Evolutionary conservation across 2,888 invertebrate genomes (phyloP), one percentile per base, ranked within the genome.

Genomic region (Druceiella hillmani): DNA sequence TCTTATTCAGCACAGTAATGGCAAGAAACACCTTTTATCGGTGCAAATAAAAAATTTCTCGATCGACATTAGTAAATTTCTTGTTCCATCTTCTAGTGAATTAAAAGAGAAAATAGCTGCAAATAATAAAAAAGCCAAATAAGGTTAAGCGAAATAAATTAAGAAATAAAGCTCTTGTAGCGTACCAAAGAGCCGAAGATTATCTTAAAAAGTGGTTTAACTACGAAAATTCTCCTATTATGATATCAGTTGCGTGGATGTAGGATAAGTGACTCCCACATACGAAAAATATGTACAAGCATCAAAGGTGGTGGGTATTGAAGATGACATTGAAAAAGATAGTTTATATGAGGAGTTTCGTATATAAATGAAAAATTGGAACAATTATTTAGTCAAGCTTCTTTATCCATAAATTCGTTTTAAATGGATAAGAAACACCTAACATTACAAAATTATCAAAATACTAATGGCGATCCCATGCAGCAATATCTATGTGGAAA

Each of bases 201-300:
- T n/a, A n/a, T n/a, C n/a, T n/a, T n/a, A n/a, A n/a, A n/a, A n/a
- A n/a, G n/a, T n/a, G n/a, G n/a, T n/a, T n/a, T n/a, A n/a, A n/a
- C n/a, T n/a, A n/a, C n/a, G n/a, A n/a, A n/a, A n/a, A n/a, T n/a
- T n/a, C n/a, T n/a, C n/a, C n/a, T n/a, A 41, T 34, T 13, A 28
- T 33, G 29, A 14, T 32, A 15, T 39, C 41, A 29, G 16, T 45
- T 20, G 9, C n/a, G 22, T 20, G 6, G 22, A 20, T 20, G 22
- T 20, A 6, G 22, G 9, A 20, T 7, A 20, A 20, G 22, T 20
- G 9, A 20, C 22, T 7, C 22, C 22, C n/a, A 20, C 22, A n/a
- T 20, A 20, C n/a, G 22, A 25, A 25, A 25, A 25, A 25, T 29
- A 29, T 29, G n/a, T 29, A 29, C 15, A 13, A 13, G 29, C 29